Evolutionary conservation across 2,888 invertebrate species (phyloP).

Genomic region (Latheticus oryzae): DNA sequence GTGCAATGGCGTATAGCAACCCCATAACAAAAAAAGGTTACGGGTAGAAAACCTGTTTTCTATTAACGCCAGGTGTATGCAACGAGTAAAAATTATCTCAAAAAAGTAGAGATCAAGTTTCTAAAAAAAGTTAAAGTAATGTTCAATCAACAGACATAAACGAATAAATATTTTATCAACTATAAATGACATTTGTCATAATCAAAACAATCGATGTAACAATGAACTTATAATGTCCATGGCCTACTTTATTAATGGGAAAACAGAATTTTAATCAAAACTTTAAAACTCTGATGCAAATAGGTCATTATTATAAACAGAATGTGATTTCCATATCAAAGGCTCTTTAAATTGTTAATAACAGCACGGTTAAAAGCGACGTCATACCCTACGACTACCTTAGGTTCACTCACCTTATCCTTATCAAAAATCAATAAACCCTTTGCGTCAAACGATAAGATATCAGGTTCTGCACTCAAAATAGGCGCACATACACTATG

Average conservation of each 20-base stretch:
- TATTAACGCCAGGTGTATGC: constrained; percentile 11
- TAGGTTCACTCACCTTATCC: constrained; percentile 39
- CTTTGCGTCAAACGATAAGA: constrained; percentile 23
- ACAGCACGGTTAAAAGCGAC: constrained; percentile 10
- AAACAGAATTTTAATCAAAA: constrained; percentile 4
- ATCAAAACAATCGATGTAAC: no score
- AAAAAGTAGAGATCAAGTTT: no score
- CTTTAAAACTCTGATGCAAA: constrained; percentile 20
- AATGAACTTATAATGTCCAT: no score
- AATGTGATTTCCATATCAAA: constrained; percentile 31
- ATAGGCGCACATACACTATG: constrained; percentile 24
- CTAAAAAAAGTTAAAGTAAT: no score
- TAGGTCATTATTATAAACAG: constrained; percentile 26
- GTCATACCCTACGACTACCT: constrained; percentile 21
- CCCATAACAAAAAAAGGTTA: background rate
- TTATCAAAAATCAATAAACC: constrained; percentile 36
- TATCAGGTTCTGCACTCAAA: constrained; percentile 25
- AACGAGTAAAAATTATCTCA: background rate
- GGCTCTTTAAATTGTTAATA: constrained; percentile 35
- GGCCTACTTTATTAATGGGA: constrained; percentile 15
- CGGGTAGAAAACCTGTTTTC: constrained; percentile 8
- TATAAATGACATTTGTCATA: no score
- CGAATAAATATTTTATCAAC: no score
- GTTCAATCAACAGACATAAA: no score
- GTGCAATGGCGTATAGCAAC: constrained; percentile 7